These are phyloP conservation scores for Tamias sibiricus DNA, from an alignment of 2,113 vertebrate species.

Conservation along the genomic window DNA sequence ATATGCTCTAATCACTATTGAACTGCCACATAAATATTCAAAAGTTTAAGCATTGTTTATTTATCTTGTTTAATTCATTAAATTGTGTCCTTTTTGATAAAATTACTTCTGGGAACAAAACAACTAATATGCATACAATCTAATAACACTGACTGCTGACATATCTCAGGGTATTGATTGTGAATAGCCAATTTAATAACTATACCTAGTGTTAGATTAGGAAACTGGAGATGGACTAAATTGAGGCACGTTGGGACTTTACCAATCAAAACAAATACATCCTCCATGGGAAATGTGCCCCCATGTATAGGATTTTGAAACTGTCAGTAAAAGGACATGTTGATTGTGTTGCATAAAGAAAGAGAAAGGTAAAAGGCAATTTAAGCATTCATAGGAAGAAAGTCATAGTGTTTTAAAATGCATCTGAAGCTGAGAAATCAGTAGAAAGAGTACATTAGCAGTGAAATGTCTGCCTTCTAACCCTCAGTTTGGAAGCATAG, in stretches of 20 bases:
- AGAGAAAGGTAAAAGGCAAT: background rate
- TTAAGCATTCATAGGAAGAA: background rate
- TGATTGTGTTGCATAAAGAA: background rate
- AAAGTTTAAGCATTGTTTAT: conserved; percentile 66
- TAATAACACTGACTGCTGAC: background rate
- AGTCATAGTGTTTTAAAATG: background rate
- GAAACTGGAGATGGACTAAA: background rate
- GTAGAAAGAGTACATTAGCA: background rate
- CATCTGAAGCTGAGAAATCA: background rate
- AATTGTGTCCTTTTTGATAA: conserved; percentile 65
- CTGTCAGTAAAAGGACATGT: background rate
- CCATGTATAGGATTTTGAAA: background rate
- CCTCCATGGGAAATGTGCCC: background rate
- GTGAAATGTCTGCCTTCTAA: background rate
- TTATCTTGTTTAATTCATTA: conserved; percentile 73
- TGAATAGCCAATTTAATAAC: conserved; percentile 39
- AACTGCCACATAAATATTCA: conserved; percentile 73
- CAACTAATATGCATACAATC: conserved; percentile 28
- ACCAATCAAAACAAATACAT: background rate
- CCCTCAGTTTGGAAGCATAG: background rate
- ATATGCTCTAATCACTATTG: conserved; percentile 50
- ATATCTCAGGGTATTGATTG: conserved; percentile 14
- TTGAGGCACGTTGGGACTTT: background rate
- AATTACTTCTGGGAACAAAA: conserved; percentile 64
- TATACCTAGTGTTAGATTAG: background rate